These are phyloP conservation scores for Venusia cambrica DNA, from an alignment of 2,888 invertebrate species.

Conservation along the genomic window DNA sequence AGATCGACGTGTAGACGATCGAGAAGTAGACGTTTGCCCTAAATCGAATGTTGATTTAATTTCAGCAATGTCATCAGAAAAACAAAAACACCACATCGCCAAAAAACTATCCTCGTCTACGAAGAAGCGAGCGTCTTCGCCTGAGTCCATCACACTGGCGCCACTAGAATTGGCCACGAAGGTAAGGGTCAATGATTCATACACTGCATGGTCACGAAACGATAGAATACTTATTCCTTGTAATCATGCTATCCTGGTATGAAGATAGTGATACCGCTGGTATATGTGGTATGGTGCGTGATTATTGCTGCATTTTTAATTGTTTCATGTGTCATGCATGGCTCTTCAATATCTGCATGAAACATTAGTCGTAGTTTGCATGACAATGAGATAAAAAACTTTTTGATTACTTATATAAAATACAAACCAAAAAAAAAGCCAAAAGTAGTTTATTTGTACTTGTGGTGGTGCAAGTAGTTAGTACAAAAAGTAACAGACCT, in stretches of 20 bases:
- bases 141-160: conserved; percentile 46
- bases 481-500: too few relatives aligned
- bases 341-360: too few relatives aligned
- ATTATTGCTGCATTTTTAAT: conserved; percentile 25
- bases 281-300: conserved; percentile 25
- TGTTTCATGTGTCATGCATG: conserved; percentile 6
- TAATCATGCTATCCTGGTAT: conserved; percentile 32
- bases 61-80: conserved; percentile 46
- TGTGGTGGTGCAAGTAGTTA: too few relatives aligned
- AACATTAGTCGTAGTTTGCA: too few relatives aligned
- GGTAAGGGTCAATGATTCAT: conserved; percentile 38
- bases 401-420: too few relatives aligned
- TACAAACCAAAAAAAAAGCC: too few relatives aligned
- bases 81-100: conserved; percentile 39
- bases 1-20: too few relatives aligned
- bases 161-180: conserved; percentile 40
- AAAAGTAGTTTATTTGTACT: too few relatives aligned
- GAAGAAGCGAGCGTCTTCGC: conserved; percentile 43
- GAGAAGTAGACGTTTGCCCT: too few relatives aligned
- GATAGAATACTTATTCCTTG: conserved; percentile 27
- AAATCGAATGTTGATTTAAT: conserved; percentile 19
- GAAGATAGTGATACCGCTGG: conserved; percentile 14
- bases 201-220: conserved; percentile 27
- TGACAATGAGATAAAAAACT: too few relatives aligned
- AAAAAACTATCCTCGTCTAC: conserved; percentile 47